These are phyloP conservation scores for Hyles vespertilio DNA, from an alignment of 1,140 invertebrate species.

Conservation along the genomic window DNA sequence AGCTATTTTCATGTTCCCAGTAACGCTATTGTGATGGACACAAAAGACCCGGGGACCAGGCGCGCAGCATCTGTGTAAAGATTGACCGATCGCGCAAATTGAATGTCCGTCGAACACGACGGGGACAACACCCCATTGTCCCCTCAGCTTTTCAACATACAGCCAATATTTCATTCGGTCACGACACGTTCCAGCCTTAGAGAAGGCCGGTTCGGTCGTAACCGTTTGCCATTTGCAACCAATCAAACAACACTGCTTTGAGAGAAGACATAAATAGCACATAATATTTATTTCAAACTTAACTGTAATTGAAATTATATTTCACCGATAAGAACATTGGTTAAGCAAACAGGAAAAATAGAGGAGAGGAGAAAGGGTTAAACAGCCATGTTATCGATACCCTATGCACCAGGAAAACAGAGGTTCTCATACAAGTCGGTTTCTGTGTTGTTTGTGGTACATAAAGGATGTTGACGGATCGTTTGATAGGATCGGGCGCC, in stretches of 20 bases:
- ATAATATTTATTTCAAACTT: no score
- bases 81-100: conserved; percentile 67
- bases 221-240: conserved; percentile 18
- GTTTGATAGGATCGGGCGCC: neutral
- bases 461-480: conserved; percentile 6
- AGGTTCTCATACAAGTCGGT: no score
- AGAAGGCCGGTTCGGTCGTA: conserved; percentile 22
- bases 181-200: conserved; percentile 33
- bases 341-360: no score
- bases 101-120: conserved; percentile 50
- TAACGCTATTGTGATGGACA: conserved; percentile 30
- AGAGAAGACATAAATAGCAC: no score
- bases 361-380: no score
- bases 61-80: conserved; percentile 44
- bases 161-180: conserved; percentile 52
- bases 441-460: neutral
- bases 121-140: conserved; percentile 46
- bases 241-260: conserved; percentile 8
- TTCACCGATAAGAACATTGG: no score
- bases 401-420: conserved; percentile 1
- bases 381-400: neutral
- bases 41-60: conserved; percentile 45
- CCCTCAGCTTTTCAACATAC: conserved; percentile 48
- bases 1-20: conserved; percentile 33
- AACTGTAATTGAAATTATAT: no score